Conservation (phyloP, 2,888 invertebrate genomes). For the Rhagophthalmus giganteus region DNA sequence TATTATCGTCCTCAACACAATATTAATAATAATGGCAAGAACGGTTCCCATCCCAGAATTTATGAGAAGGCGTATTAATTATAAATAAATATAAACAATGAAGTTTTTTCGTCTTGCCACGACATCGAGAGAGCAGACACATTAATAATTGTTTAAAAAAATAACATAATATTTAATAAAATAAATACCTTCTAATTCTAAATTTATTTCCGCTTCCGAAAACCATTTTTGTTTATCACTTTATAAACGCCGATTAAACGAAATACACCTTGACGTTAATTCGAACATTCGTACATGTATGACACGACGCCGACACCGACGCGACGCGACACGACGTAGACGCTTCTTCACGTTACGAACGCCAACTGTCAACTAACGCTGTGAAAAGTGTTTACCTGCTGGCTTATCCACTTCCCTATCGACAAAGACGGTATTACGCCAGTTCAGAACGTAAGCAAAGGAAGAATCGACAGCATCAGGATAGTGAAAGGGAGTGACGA, state of each 20-base stretch:
- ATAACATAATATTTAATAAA: too few species aligned
- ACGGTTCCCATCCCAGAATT: constrained; percentile 10
- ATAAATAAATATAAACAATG: constrained; percentile 5
- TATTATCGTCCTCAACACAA: constrained; percentile 3
- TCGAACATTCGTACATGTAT: constrained; percentile 3
- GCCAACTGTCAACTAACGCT: constrained; percentile 45
- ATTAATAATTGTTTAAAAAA: too few species aligned
- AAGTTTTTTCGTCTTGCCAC: constrained; percentile 1
- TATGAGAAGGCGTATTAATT: constrained; percentile 9
- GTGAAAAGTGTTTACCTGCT: constrained; percentile 39
- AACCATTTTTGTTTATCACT: constrained; percentile 44
- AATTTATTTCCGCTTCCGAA: constrained; percentile 59
- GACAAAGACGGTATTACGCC: constrained; percentile 25
- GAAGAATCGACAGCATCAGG: constrained; percentile 38
- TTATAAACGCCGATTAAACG: neutral
- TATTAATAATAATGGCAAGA: constrained; percentile 6
- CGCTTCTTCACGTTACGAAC: constrained; percentile 28
- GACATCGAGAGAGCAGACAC: constrained; percentile 4
- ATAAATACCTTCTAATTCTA: constrained; percentile 58
- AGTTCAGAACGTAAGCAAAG: constrained; percentile 1
- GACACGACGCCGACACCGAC: constrained; percentile 31
- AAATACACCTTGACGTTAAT: constrained; percentile 5
- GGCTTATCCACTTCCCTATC: constrained; percentile 41
- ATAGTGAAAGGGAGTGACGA: constrained; percentile 46
- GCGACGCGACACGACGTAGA: constrained; percentile 11